A percentile compares a stretch with the other conserved stretches of the same genome.
These are phyloP conservation scores for Microcebus ravelobensis DNA, from an alignment of 2,113 vertebrate genomes.

Conservation along the genomic window DNA sequence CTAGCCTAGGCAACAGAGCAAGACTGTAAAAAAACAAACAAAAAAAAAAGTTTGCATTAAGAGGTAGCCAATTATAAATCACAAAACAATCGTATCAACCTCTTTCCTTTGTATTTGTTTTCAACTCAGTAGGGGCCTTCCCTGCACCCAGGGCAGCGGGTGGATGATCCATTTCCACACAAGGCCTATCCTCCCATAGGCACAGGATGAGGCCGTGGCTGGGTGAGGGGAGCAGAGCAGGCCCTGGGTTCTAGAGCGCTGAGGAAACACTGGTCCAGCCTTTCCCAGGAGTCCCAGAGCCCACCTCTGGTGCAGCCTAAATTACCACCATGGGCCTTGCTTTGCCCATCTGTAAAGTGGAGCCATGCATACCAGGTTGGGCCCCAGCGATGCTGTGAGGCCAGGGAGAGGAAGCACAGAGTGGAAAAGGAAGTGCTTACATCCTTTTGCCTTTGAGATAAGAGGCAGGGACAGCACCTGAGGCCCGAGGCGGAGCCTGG, in stretches of 20 bases:
- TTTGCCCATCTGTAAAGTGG: background rate
- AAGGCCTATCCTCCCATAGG: background rate
- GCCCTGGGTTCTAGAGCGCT: background rate
- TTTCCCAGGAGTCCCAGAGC: background rate
- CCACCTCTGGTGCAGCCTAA: background rate
- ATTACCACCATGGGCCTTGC: background rate
- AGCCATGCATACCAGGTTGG: accelerated
- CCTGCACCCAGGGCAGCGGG: background rate
- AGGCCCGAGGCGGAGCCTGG: background rate
- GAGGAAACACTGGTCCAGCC: background rate
- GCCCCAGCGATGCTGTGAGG: background rate
- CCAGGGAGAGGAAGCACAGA: too few species aligned
- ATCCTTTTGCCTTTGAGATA: background rate
- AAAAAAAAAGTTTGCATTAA: background rate
- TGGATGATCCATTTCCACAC: background rate
- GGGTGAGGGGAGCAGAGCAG: background rate
- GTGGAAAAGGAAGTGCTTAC: background rate
- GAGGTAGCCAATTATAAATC: background rate
- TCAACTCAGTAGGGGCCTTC: background rate
- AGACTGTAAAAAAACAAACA: too few species aligned
- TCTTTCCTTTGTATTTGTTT: background rate
- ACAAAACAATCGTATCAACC: background rate
- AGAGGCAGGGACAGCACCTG: too few species aligned
- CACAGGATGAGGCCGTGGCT: background rate
- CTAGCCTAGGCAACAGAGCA: too few species aligned